Conservation (phyloP, 2,888 invertebrate genomes). For the Stenotaenia linearis region DNA sequence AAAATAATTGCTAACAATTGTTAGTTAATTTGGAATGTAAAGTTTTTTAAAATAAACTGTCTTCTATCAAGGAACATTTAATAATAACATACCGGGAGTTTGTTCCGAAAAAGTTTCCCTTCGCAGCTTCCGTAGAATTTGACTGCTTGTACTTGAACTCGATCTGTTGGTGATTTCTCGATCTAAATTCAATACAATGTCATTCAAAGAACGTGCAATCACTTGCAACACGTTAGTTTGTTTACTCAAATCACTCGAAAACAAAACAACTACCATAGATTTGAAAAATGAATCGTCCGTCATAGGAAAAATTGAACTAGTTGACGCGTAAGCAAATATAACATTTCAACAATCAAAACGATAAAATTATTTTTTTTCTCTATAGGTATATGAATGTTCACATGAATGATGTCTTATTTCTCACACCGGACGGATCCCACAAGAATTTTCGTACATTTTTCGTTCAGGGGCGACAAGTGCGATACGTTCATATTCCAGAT, state of each 20-base stretch:
- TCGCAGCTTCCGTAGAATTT: no score
- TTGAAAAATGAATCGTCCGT: conserved; percentile 22
- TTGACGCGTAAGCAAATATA: conserved; percentile 24
- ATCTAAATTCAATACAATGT: no score
- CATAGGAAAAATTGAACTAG: conserved; percentile 7
- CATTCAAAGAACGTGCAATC: conserved; percentile 5
- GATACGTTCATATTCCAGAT: conserved; percentile 30
- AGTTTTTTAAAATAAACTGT: no score
- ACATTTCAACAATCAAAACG: no score
- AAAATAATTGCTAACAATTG: no score
- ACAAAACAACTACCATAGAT: background rate
- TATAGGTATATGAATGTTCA: conserved; percentile 28
- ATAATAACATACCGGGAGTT: no score
- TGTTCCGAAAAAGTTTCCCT: no score
- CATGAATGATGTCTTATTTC: conserved; percentile 2
- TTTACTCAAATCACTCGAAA: conserved; percentile 10
- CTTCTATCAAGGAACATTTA: no score
- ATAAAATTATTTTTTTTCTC: no score
- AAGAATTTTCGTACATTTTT: background rate
- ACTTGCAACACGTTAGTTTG: conserved; percentile 17
- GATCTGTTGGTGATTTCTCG: no score
- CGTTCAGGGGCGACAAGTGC: conserved; percentile 26
- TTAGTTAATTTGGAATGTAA: no score
- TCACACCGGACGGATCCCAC: background rate
- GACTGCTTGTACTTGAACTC: no score